Conservation (phyloP, 2,888 invertebrate species). For the Tinea trinotella region DNA sequence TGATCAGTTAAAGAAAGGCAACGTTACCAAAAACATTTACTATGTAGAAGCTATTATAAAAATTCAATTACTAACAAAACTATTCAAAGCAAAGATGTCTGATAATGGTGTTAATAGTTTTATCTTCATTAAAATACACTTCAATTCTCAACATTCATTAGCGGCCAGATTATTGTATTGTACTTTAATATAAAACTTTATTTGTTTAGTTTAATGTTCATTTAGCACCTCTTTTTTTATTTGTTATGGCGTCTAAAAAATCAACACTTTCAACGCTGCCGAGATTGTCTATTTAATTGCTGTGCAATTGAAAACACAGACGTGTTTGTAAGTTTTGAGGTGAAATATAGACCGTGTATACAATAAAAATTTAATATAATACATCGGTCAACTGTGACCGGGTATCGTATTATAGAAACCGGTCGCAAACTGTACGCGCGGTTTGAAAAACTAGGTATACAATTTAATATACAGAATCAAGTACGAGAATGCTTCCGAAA, state of each 20-base stretch:
- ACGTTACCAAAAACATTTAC: conserved; percentile 16
- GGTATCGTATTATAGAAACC: too few species aligned
- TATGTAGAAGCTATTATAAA: conserved; percentile 5
- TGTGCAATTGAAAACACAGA: too few species aligned
- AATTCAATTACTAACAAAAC: conserved; percentile 15
- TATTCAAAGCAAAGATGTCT: conserved; percentile 18
- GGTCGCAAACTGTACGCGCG: too few species aligned
- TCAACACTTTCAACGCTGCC: not conserved
- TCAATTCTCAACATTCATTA: conserved; percentile 8
- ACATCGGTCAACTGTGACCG: too few species aligned
- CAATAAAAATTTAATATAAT: too few species aligned
- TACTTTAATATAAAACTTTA: conserved; percentile 12
- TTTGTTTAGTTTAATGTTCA: not conserved
- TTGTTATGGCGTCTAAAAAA: not conserved
- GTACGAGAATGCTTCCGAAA: too few species aligned
- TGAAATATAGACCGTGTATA: too few species aligned
- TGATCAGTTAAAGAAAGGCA: conserved; percentile 10
- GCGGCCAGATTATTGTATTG: conserved; percentile 4
- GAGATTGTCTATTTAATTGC: too few species aligned
- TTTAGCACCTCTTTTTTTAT: not conserved
- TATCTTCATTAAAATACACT: conserved; percentile 14
- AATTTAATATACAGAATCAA: too few species aligned
- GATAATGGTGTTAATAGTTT: conserved; percentile 15
- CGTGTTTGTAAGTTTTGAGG: too few species aligned
- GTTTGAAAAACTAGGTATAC: too few species aligned